These are phyloP conservation scores for Neolamprologus falcicula DNA, from an alignment of 2,113 vertebrate genomes.

Conservation along the genomic window DNA sequence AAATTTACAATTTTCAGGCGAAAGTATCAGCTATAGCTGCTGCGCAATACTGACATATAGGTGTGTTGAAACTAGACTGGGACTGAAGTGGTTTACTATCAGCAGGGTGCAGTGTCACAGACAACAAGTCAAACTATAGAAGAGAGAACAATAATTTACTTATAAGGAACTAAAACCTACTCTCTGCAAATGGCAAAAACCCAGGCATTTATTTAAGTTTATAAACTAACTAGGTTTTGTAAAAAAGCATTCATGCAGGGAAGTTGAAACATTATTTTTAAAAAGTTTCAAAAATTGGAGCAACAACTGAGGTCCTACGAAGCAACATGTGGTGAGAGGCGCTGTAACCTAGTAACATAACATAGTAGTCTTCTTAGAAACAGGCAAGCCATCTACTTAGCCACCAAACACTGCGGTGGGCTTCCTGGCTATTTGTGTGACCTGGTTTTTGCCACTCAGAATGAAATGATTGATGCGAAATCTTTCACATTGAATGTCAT, in stretches of 20 bases:
- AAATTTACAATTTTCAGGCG: not conserved
- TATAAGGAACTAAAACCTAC: not conserved
- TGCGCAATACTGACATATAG: not conserved
- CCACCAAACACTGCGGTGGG: not conserved
- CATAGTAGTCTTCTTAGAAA: not conserved
- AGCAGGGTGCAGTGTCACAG: not conserved
- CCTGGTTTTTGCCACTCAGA: not conserved
- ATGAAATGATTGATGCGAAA: fast-evolving
- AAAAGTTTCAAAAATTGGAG: not conserved
- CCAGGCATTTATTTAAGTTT: fast-evolving
- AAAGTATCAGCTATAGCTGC: not conserved
- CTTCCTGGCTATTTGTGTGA: not conserved
- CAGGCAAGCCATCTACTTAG: not conserved
- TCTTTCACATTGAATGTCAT: not conserved
- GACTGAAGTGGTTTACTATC: not conserved
- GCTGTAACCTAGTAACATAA: not conserved
- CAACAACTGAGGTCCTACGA: not conserved
- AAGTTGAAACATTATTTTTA: not conserved
- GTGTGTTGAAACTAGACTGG: not conserved
- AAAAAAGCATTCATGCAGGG: not conserved
- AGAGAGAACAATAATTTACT: not conserved
- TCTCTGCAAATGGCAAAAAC: not conserved
- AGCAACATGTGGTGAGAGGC: not conserved
- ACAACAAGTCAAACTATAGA: not conserved
- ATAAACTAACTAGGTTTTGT: not conserved